Base-by-base conservation (phyloP, 2,888 invertebrate genomes). In the Syritta pipiens region DNA sequence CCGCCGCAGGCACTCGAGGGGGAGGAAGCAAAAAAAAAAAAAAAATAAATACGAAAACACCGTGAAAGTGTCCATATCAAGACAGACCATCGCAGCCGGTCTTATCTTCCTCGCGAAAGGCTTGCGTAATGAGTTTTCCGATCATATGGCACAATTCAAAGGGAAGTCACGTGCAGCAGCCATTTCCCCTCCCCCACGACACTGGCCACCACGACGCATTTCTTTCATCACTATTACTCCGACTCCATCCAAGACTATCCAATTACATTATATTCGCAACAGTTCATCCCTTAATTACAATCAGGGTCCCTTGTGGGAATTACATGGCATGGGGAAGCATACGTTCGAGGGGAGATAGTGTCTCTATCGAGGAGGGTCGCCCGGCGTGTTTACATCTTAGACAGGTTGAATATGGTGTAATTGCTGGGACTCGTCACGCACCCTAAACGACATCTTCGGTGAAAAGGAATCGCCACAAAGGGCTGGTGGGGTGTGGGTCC, bases 201-300 rank as follows among this genome's bases (percentile, higher is more conserved):
- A 1, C 22, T 12, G 6, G 10, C 9, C 28, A 2, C 65, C 35
- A 59, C 59, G 59, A 53, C 55, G 60, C 42, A 79, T 77, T 77
- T 77, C 71, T 71, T 71, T 76, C 63, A 44, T 65, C 77, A 60
- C 72, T 53, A 37, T 46, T 37, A 53, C 59, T 46, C 49, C 42
- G 30, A 30, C 60, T 48, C 59, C 35, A 32, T 42, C 14, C 59
- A 57, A 57, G 67, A 74, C 67, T 74, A 74, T 79, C 79, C 79
- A 79, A 79, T 79, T 79, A 79, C 79, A 74, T 74, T 79, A 79
- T 44, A 62, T 67, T 79, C 74, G 79, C 79, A 74, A 79, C 79
- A 79, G 79, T 79, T 79, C 79, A 74, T 79, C 79, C 79, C 74
- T 79, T 79, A 79, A 79, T 79, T 79, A 79, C 79, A 74, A 68